Conservation (phyloP, 2,888 invertebrate species). For the Aporophyla lueneburgensis region DNA sequence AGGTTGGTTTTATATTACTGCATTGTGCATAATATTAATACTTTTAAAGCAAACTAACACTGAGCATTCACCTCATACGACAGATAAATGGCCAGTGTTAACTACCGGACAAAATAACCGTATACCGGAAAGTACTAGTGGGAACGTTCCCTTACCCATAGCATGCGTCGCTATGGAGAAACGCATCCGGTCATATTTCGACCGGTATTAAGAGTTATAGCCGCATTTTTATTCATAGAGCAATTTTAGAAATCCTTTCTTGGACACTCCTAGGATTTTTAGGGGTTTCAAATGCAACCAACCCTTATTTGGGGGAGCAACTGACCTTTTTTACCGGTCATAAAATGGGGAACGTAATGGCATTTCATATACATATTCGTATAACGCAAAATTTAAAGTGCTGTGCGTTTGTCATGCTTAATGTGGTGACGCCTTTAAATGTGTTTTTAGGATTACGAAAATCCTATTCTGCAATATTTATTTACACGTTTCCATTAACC, state of each 20-base stretch:
- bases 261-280: constrained; percentile 70
- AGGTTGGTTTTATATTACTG: neutral
- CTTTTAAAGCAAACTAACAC: neutral
- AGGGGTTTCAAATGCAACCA: constrained; percentile 64
- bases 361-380: constrained; percentile 54
- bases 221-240: constrained; percentile 89
- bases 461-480: neutral
- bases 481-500: neutral
- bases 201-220: constrained; percentile 86
- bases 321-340: constrained; percentile 64
- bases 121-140: constrained; percentile 51
- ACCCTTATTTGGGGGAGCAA: constrained; percentile 64
- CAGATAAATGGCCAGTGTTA: no score
- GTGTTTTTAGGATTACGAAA: constrained; percentile 27
- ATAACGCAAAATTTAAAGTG: constrained; percentile 53
- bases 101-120: constrained; percentile 18
- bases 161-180: constrained; percentile 77
- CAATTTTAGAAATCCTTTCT: constrained; percentile 85
- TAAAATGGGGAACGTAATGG: constrained; percentile 59
- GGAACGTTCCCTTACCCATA: constrained; percentile 65
- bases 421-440: constrained; percentile 48
- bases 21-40: neutral
- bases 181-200: constrained; percentile 86
- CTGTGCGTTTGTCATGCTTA: constrained; percentile 48
- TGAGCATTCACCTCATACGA: neutral